phyloP scores from a whole-genome alignment of 2,113 vertebrate genomes.

The Crypturellus undulatus region DNA sequence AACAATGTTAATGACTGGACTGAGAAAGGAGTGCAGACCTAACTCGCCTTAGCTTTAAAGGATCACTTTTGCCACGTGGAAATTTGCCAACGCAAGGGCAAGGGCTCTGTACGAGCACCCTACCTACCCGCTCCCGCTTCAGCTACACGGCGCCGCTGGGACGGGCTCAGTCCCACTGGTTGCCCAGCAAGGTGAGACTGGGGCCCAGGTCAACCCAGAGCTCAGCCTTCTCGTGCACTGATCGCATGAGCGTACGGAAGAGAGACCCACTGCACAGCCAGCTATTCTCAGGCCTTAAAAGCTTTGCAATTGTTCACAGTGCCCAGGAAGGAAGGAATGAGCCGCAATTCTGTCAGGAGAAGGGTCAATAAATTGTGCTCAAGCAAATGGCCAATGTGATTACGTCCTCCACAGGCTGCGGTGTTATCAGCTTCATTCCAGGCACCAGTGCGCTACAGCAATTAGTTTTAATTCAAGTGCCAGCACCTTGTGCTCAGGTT shows the following conservation, averaged over 20 bases:
- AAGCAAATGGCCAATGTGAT: not conserved
- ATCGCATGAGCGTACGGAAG: rapidly evolving
- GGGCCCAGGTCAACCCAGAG: not conserved
- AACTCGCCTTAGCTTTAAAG: not conserved
- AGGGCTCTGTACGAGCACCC: not conserved
- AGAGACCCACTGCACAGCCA: rapidly evolving
- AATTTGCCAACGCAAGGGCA: not conserved
- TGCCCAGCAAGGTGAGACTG: not conserved
- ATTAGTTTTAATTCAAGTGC: constrained; percentile 6
- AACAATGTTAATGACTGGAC: rapidly evolving
- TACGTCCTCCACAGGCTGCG: not conserved
- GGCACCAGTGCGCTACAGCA: not conserved
- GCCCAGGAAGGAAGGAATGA: not conserved
- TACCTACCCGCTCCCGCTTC: not conserved
- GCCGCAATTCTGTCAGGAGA: not conserved
- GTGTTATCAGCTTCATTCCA: not conserved
- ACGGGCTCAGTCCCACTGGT: rapidly evolving
- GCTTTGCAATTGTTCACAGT: not conserved
- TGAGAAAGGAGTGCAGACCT: not conserved
- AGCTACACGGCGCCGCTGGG: not conserved
- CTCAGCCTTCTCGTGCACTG: not conserved
- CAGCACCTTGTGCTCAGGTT: not conserved
- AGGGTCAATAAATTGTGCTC: not conserved
- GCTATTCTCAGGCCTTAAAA: not conserved
- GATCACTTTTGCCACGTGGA: not conserved